Conservation (phyloP, 2,888 invertebrate genomes). For the Amorpha juglandis region DNA sequence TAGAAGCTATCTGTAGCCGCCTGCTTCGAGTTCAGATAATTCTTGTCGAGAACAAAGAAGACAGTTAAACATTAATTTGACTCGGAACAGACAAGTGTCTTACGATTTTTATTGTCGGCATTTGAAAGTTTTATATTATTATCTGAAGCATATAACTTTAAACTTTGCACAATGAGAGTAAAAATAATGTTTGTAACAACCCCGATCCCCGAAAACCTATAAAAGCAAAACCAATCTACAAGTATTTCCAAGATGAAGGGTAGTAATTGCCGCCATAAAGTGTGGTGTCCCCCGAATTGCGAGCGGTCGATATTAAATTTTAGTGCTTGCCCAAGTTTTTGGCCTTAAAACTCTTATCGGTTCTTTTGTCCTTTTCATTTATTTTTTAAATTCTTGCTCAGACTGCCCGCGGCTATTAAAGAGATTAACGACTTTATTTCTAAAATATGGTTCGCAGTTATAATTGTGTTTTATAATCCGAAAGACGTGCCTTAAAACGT, state of each 20-base stretch:
- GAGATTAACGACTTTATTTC: slow-evolving; percentile 55
- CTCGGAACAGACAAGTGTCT: slow-evolving; percentile 26
- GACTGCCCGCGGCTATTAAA: slow-evolving; percentile 60
- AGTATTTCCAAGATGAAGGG: slow-evolving; percentile 73
- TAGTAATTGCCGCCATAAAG: slow-evolving; percentile 78
- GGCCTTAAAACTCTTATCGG: slow-evolving; percentile 66
- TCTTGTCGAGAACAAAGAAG: background rate
- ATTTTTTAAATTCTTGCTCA: slow-evolving; percentile 62
- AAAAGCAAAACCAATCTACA: slow-evolving; percentile 75
- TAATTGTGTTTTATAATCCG: slow-evolving; percentile 30
- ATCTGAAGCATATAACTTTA: slow-evolving; percentile 17
- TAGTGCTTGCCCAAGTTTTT: slow-evolving; percentile 70
- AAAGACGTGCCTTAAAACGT: slow-evolving; percentile 23
- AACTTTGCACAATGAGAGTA: slow-evolving; percentile 9
- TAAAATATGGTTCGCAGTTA: slow-evolving; percentile 40
- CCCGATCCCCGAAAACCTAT: slow-evolving; percentile 65
- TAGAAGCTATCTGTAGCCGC: slow-evolving; percentile 4
- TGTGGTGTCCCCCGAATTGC: slow-evolving; percentile 72
- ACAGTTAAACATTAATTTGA: slow-evolving; percentile 5
- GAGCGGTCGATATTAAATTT: slow-evolving; percentile 74
- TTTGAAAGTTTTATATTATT: slow-evolving; percentile 31
- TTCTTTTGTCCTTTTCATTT: slow-evolving; percentile 59
- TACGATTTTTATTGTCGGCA: slow-evolving; percentile 12
- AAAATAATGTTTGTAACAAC: slow-evolving; percentile 63
- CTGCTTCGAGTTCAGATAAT: background rate